Evolutionary conservation across 2,888 invertebrate genomes (phyloP).

Genomic region (Marronus borbonicus): DNA sequence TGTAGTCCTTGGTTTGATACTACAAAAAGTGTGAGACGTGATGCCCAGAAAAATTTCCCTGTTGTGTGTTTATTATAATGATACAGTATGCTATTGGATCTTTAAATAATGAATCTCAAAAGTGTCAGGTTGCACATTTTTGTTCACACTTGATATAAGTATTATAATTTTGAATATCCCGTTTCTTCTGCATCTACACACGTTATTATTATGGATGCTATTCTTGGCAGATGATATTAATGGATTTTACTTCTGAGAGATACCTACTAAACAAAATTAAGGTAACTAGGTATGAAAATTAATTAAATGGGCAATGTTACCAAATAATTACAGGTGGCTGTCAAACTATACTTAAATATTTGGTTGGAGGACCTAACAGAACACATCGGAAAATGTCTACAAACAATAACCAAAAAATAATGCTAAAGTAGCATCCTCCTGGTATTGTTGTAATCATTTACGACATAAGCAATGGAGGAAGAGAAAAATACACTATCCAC

Average conservation of each 20-base stretch:
- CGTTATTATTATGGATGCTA: background rate
- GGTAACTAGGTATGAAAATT: too few species aligned
- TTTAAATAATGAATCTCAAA: constrained; percentile 23
- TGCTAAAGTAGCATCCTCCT: too few species aligned
- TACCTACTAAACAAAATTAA: too few species aligned
- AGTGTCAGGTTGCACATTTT: constrained; percentile 42
- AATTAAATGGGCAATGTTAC: too few species aligned
- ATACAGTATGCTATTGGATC: constrained; percentile 19
- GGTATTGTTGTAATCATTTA: too few species aligned
- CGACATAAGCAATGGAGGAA: too few species aligned
- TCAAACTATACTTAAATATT: too few species aligned
- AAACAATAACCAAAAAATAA: too few species aligned
- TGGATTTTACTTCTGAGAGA: background rate
- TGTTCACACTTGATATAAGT: constrained; percentile 39
- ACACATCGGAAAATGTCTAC: too few species aligned
- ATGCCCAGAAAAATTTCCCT: background rate
- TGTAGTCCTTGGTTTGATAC: background rate
- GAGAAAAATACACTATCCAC: too few species aligned
- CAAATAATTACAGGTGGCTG: too few species aligned
- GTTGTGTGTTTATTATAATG: constrained; percentile 47
- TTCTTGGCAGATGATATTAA: background rate
- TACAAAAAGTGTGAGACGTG: background rate
- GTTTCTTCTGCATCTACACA: constrained; percentile 2
- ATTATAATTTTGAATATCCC: constrained; percentile 40
- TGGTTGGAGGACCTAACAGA: too few species aligned